These are phyloP conservation scores for Ceratitis capitata DNA, from an alignment of 1,140 invertebrate species.

Conservation along the genomic window DNA sequence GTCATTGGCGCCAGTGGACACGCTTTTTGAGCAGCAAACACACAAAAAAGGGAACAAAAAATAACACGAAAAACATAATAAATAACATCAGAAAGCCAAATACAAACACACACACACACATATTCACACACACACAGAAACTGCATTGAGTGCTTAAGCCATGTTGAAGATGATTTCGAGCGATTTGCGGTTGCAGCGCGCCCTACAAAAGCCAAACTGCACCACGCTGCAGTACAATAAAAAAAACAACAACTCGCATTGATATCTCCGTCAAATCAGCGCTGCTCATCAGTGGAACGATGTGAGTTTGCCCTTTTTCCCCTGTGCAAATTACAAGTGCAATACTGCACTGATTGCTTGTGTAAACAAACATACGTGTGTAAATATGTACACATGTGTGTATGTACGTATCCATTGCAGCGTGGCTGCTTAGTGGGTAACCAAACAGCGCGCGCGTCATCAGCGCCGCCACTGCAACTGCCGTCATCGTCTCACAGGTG, in stretches of 20 bases:
- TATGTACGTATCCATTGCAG: neutral
- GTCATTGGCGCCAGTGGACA: slow-evolving; percentile 27
- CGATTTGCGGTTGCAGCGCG: slow-evolving; percentile 19
- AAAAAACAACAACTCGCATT: too few species aligned
- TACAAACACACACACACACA: neutral
- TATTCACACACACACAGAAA: too few species aligned
- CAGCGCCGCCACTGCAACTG: neutral
- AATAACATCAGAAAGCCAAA: neutral
- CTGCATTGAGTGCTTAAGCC: neutral
- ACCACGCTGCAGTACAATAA: neutral
- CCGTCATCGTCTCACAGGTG: too few species aligned
- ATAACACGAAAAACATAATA: neutral
- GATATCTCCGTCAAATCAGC: neutral
- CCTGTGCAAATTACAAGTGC: neutral
- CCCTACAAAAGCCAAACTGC: slow-evolving; percentile 4
- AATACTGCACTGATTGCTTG: neutral
- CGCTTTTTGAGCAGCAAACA: slow-evolving; percentile 31
- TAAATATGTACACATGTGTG: neutral
- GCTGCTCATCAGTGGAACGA: neutral
- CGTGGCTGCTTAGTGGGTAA: neutral
- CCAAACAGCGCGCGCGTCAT: neutral
- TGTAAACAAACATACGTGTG: neutral
- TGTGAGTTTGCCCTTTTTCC: neutral
- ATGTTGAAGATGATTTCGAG: slow-evolving; percentile 1
- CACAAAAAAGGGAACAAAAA: neutral